Evolutionary conservation across 2,797 vertebrate species (phyloP).

Genomic region (Macropus fuliginosus): DNA sequence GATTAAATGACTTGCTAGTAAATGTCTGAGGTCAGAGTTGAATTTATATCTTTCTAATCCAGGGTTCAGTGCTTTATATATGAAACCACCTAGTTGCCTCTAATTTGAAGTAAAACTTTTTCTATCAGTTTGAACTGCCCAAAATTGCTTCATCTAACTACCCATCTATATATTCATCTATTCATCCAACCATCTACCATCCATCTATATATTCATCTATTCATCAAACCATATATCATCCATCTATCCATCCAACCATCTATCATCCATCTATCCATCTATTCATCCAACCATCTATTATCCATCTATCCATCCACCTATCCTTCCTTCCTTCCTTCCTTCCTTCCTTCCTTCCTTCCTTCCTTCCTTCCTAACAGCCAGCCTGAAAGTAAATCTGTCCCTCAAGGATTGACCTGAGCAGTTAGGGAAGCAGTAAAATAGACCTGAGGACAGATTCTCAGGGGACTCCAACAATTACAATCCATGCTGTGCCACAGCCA

Average conservation of each 20-base stretch:
- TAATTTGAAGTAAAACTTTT: not conserved
- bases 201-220: too few species aligned
- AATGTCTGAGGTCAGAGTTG: not conserved
- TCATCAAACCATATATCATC: too few species aligned
- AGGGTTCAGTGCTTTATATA: not conserved
- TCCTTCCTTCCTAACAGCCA: not conserved
- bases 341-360: too few species aligned
- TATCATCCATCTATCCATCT: too few species aligned
- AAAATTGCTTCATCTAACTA: not conserved
- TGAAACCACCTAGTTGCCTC: not conserved
- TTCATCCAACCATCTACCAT: too few species aligned
- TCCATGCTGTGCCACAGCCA: not conserved
- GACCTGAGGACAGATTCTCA: not conserved
- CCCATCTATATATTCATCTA: too few species aligned
- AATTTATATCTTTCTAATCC: not conserved
- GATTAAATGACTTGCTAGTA: not conserved
- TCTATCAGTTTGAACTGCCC: not conserved
- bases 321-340: too few species aligned
- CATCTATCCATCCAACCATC: too few species aligned
- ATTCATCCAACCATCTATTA: too few species aligned
- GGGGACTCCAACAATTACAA: not conserved
- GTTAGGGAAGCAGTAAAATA: not conserved
- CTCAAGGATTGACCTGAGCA: not conserved
- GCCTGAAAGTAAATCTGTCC: not conserved
- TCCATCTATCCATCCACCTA: too few species aligned